A percentile compares a stretch with the other conserved stretches of the same genome.
phyloP scores from a whole-genome alignment of 2,113 vertebrate genomes.

The Ctenodactylus gundi region DNA sequence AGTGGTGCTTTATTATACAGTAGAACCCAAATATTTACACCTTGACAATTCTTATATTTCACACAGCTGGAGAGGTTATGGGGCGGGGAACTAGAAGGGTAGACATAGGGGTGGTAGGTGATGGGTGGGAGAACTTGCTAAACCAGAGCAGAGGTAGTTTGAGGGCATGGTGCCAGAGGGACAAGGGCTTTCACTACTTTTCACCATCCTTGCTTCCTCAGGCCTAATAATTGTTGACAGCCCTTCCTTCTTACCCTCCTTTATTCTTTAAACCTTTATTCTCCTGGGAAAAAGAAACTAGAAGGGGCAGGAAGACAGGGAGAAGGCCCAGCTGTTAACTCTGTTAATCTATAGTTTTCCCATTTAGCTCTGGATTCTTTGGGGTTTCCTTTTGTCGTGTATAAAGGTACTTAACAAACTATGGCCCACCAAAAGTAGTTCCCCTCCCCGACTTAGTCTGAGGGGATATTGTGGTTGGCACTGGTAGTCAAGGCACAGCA shows the following conservation, averaged over 20 bases:
- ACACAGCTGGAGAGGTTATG: background rate
- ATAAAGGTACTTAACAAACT: background rate
- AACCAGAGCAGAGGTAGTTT: conserved; percentile 48
- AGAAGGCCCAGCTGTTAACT: background rate
- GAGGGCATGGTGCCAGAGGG: background rate
- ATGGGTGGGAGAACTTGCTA: background rate
- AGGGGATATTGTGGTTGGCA: background rate
- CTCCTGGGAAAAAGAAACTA: background rate
- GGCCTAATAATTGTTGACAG: background rate
- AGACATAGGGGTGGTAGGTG: background rate
- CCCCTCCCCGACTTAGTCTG: background rate
- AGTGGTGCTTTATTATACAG: conserved; percentile 60
- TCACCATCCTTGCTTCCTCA: background rate
- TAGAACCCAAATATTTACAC: conserved; percentile 63
- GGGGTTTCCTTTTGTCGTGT: background rate
- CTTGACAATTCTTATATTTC: conserved; percentile 37
- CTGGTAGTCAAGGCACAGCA: background rate
- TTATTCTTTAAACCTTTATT: background rate
- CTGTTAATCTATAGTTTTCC: background rate
- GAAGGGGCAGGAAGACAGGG: background rate
- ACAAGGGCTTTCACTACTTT: background rate
- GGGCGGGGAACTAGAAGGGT: background rate
- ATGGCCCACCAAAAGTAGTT: background rate
- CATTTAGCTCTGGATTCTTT: background rate
- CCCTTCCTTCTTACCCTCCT: background rate